Conservation (phyloP, 2,888 invertebrate species). For the Coecobrya sp. region DNA sequence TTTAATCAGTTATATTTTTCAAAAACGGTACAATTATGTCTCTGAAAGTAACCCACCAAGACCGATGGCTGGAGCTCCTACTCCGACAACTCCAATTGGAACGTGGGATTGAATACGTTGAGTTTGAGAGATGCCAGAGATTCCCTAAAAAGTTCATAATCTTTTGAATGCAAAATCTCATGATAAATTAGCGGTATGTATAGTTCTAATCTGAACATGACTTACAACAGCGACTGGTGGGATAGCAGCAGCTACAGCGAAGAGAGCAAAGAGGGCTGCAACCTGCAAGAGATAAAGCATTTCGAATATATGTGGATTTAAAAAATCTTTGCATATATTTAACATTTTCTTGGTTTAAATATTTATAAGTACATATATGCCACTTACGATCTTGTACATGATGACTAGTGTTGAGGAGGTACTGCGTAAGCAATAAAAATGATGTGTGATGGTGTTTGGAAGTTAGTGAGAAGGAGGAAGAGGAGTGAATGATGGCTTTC, state of each 20-base stretch:
- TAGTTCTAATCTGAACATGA: background rate
- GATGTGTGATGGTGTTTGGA: too few species aligned
- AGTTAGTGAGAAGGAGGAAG: background rate
- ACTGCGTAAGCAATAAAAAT: background rate
- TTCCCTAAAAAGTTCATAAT: background rate
- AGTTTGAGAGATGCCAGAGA: conserved; percentile 23
- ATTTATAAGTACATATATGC: too few species aligned
- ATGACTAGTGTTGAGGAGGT: conserved; percentile 28
- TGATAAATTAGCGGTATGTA: too few species aligned
- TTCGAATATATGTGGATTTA: background rate
- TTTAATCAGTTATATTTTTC: too few species aligned
- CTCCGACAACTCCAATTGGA: conserved; percentile 33
- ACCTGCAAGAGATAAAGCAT: background rate
- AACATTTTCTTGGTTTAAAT: background rate
- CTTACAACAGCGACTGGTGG: background rate
- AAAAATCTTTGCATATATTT: background rate
- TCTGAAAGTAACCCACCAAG: background rate
- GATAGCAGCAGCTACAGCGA: conserved; percentile 33
- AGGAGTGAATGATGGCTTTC: conserved; percentile 6
- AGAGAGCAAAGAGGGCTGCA: conserved; percentile 39
- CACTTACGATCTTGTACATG: conserved; percentile 64
- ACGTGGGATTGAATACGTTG: conserved; percentile 45
- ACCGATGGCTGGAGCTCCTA: conserved; percentile 20
- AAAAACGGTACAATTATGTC: too few species aligned
- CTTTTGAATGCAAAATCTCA: too few species aligned